These are phyloP conservation scores for Anhinga rufa DNA, from an alignment of 2,113 vertebrate species.

Conservation along the genomic window DNA sequence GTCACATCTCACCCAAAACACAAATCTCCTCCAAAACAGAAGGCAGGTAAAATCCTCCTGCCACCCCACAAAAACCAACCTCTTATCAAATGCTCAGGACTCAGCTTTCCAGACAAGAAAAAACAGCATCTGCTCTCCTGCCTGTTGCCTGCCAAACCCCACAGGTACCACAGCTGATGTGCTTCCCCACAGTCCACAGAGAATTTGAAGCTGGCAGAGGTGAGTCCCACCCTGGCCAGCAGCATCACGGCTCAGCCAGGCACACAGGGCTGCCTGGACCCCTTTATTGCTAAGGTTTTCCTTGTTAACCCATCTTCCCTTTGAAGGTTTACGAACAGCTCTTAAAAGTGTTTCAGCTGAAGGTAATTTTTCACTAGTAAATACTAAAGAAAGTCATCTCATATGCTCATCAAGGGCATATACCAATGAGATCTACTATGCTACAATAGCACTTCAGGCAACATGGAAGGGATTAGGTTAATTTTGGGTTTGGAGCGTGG, in stretches of 20 bases:
- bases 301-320: not conserved
- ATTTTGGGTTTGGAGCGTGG: not conserved
- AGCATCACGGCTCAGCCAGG: not conserved
- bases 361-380: not conserved
- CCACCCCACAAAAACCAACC: not conserved
- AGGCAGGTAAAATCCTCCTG: not conserved
- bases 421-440: not conserved
- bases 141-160: not conserved
- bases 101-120: not conserved
- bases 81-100: not conserved
- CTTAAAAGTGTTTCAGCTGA: not conserved
- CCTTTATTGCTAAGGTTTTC: not conserved
- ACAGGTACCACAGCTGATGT: not conserved
- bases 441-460: not conserved
- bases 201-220: not conserved
- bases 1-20: rapidly evolving
- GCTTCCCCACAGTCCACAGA: not conserved
- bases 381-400: not conserved
- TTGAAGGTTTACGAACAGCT: not conserved
- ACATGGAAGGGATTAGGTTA: not conserved
- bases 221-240: not conserved
- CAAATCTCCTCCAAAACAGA: not conserved
- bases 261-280: not conserved
- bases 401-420: not conserved
- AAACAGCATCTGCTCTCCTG: not conserved